Evolutionary conservation across 2,113 vertebrate species (phyloP), one percentile per base, ranked within the genome.

Genomic region (Oenanthe oenanthe): DNA sequence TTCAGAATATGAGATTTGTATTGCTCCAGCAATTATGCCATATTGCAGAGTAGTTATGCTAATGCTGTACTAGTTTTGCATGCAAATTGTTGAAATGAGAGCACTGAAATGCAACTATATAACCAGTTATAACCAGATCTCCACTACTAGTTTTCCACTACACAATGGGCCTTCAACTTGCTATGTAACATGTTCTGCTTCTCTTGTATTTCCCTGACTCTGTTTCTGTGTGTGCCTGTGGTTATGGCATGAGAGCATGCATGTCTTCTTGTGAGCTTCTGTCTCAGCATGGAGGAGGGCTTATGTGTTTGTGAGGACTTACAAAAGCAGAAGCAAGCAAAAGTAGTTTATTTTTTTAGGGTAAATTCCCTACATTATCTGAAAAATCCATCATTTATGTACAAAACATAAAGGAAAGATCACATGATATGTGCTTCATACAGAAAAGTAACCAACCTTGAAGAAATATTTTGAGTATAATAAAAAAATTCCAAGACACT

Each of bases 61-160:
- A 97, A 96, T 94, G 40, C 17, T 93, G 38, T 92, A 57, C 94
- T 93, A 82, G 66, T 92, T 93, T 89, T 96, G 83, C 85, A 97
- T 97, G 77, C 92, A 97, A 97, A 97, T 91, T 91, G 62, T 92
- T 94, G 80, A 96, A 96, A 90, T 76, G 50, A 93, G 80, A 73
- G 50, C 54, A 17, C 26, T 85, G 84, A 79, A 95, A 88, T 40
- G 53, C 47, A 83, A 13, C 81, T 75, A 79, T 48, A 36, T 36
- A 36, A 36, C 34, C 34, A 36, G 34, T 89, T 88, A 74, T 50
- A 79, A 57, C n/a, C 66, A 79, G 32, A 84, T 73, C n/a, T 89
- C 28, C 40, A 61, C 36, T 90, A 61, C 78, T 61, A 62, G 42
- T 83, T 90, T 66, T 70, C 66, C 50, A 29, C 61, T 47, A 4